Conservation (phyloP, 2,113 vertebrate species). For the Ginglymostoma cirratum region DNA sequence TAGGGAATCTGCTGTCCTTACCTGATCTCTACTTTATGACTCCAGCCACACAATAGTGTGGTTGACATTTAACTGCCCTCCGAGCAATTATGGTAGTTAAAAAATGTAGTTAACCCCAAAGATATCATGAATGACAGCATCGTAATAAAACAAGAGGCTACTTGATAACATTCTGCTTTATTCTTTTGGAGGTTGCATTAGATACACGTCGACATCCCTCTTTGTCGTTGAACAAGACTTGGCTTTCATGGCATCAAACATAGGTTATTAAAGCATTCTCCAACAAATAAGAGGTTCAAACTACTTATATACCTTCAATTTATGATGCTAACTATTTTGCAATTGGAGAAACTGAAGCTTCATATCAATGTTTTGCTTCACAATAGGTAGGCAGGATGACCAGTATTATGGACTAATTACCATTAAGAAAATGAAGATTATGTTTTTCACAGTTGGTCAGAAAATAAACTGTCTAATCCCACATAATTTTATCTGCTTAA, state of each 20-base stretch:
- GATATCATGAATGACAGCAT: not conserved
- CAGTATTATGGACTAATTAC: not conserved
- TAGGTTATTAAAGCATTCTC: constrained; percentile 47
- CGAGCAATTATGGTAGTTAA: too few species aligned
- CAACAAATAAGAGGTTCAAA: constrained; percentile 40
- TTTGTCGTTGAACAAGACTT: constrained; percentile 40
- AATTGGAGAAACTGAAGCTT: constrained; percentile 44
- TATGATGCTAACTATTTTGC: constrained; percentile 43
- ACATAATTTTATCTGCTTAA: not conserved
- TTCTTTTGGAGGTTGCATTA: constrained; percentile 45
- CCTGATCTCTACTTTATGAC: too few species aligned
- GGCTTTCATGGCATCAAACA: constrained; percentile 46
- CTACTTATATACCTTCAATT: constrained; percentile 48
- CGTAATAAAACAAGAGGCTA: not conserved
- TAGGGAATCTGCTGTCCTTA: too few species aligned
- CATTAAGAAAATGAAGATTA: not conserved
- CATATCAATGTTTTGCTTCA: constrained; percentile 46
- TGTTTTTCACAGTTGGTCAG: not conserved
- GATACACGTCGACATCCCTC: constrained; percentile 45
- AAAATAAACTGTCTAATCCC: not conserved
- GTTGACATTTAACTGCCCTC: too few species aligned
- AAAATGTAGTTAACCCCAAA: not conserved
- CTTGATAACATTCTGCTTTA: not conserved
- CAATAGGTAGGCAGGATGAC: constrained; percentile 44
- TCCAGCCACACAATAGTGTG: too few species aligned